Evolutionary conservation across 2,888 invertebrate genomes (phyloP), one percentile per base, ranked within the genome.

Genomic region (Dasysyrphus tricinctus): DNA sequence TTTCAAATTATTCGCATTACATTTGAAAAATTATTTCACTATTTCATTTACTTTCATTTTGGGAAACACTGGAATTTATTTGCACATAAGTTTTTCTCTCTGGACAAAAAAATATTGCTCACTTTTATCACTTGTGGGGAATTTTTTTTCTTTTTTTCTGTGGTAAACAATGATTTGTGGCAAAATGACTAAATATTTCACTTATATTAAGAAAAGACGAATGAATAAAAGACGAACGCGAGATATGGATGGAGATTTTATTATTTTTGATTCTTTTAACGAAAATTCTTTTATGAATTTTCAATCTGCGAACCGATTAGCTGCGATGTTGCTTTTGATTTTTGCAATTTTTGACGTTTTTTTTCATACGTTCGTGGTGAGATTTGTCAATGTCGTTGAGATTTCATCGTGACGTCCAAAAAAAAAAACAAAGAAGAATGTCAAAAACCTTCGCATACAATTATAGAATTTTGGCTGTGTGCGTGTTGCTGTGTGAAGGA

Each of bases 131-230:
- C 59, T 67, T 67, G 54, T 56, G 75, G 76, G 72, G 72, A 80
- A 24, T 3, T 49, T 37, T 34, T 19, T 44, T 34, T 49, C 19
- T 14, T 19, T 34, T n/a, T 34, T 32, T 29, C 37, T 24, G 73
- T 85, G 73, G 81, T 85, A 85, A 85, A 85, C 85, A 85, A 85
- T 77, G 81, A 77, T 59, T 85, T 85, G 77, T 81, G 85, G 77
- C 81, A 81, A 78, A 77, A 69, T 54, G 16, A 69, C 19, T 49
- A 34, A 24, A 67, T 51, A 63, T 72, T 74, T 78, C 63, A 78
- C 59, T 39, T 34, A 61, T 11, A 56, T 54, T 54, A 78, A 61
- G 29, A 78, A 77, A 16, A 34, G 47, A 49, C 72, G 65, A 80
- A 84, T 72, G 57, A 47, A 51, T 54, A 42, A 47, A 42, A 63